Percentiles rank a stretch among this genome's conserved stretches.
Evolutionary conservation across 2,113 vertebrate genomes (phyloP).

Genomic region (Cromileptes altivelis): DNA sequence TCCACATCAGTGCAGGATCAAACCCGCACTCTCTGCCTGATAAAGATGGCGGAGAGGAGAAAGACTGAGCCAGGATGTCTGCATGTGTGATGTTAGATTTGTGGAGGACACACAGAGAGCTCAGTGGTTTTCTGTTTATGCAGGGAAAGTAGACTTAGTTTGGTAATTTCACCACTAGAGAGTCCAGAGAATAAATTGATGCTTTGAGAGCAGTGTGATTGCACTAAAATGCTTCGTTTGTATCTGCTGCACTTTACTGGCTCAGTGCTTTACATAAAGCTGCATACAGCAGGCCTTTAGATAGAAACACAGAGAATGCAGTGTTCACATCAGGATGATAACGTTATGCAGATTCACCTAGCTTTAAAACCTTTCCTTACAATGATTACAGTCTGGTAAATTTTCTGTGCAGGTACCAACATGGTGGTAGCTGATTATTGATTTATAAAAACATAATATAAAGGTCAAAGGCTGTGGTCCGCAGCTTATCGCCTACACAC

Average conservation of each 20-base stretch:
- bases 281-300: not conserved
- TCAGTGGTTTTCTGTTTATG: not conserved
- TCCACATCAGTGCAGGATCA: not conserved
- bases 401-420: not conserved
- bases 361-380: not conserved
- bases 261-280: not conserved
- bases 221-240: not conserved
- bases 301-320: not conserved
- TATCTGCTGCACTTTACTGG: not conserved
- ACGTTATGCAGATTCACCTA: not conserved
- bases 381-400: not conserved
- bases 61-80: too few species aligned
- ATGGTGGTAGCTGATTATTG: not conserved
- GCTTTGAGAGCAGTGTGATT: slow-evolving; percentile 9
- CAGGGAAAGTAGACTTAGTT: not conserved
- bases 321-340: not conserved
- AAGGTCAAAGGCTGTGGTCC: not conserved
- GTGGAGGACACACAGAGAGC: not conserved
- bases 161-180: not conserved
- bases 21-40: not conserved
- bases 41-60: not conserved
- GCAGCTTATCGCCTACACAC: not conserved
- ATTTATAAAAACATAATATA: not conserved
- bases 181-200: not conserved
- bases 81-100: not conserved